Percentiles rank a stretch among this genome's conserved stretches.
Conservation (phyloP, 2,113 vertebrate species). For the Cygnus buccinator region DNA sequence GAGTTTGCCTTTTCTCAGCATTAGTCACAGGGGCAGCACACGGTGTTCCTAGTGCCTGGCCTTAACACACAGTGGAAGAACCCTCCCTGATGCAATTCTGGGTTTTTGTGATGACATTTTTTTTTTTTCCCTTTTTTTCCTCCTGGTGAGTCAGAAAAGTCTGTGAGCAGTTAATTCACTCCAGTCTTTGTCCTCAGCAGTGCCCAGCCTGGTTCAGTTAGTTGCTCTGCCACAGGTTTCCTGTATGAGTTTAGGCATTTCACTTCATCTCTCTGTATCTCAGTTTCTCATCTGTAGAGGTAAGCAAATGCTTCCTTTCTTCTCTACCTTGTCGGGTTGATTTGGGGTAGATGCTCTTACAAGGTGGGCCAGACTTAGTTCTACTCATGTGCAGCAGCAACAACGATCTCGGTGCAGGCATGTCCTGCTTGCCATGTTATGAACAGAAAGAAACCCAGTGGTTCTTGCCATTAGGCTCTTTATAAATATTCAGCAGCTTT, state of each 20-base stretch:
- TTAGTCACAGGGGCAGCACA: not conserved
- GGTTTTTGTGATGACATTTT: not conserved
- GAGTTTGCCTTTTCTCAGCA: not conserved
- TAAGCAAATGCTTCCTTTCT: not conserved
- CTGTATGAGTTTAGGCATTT: not conserved
- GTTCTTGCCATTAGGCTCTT: not conserved
- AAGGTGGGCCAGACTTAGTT: not conserved
- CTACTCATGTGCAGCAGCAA: not conserved
- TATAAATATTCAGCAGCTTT: not conserved
- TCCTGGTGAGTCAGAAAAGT: conserved; percentile 17
- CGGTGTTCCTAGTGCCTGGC: not conserved
- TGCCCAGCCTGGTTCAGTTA: not conserved
- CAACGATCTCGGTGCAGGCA: not conserved
- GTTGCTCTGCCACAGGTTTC: not conserved
- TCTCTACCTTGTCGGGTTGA: accelerated
- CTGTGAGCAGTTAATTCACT: not conserved
- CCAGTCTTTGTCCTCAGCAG: not conserved
- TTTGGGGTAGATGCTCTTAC: not conserved
- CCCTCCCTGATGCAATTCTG: not conserved
- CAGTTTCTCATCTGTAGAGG: not conserved
- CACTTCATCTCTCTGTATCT: not conserved
- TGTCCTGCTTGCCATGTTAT: accelerated
- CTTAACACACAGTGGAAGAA: not conserved
- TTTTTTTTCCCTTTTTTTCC: not conserved
- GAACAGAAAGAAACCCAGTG: not conserved